These are phyloP conservation scores for Hydrolagus colliei DNA, from an alignment of 2,797 vertebrate genomes.

Conservation along the genomic window DNA sequence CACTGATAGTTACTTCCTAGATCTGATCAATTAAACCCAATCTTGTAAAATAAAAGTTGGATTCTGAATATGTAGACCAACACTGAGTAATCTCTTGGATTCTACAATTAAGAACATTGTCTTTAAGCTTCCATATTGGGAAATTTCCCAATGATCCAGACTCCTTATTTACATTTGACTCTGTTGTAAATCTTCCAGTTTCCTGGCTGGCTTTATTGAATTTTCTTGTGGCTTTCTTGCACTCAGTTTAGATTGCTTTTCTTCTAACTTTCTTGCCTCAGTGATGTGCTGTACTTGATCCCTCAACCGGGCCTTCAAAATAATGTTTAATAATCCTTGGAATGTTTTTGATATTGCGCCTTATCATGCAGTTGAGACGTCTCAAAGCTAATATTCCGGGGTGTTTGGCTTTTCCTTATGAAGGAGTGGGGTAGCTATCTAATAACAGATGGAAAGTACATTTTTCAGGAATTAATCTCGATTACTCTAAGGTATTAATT, in stretches of 20 bases:
- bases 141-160: slow-evolving; percentile 13
- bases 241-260: neutral
- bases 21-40: neutral
- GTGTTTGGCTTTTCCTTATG: neutral
- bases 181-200: slow-evolving; percentile 18
- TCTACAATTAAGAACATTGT: neutral
- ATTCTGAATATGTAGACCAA: neutral
- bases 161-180: slow-evolving; percentile 14
- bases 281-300: neutral
- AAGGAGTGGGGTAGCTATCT: neutral
- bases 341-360: too few species aligned
- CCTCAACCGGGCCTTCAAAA: neutral
- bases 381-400: too few species aligned
- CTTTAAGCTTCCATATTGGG: slow-evolving; percentile 25
- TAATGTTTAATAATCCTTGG: neutral
- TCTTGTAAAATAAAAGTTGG: neutral
- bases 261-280: neutral
- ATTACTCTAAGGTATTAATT: neutral
- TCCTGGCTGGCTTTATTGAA: slow-evolving; percentile 18
- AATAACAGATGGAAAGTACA: neutral
- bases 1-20: slow-evolving; percentile 6
- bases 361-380: too few species aligned
- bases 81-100: slow-evolving; percentile 11
- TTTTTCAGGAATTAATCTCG: slow-evolving; percentile 8
- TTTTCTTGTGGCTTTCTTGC: neutral